Evolutionary conservation across 2,888 invertebrate genomes (phyloP).

Genomic region (Eledone cirrhosa): DNA sequence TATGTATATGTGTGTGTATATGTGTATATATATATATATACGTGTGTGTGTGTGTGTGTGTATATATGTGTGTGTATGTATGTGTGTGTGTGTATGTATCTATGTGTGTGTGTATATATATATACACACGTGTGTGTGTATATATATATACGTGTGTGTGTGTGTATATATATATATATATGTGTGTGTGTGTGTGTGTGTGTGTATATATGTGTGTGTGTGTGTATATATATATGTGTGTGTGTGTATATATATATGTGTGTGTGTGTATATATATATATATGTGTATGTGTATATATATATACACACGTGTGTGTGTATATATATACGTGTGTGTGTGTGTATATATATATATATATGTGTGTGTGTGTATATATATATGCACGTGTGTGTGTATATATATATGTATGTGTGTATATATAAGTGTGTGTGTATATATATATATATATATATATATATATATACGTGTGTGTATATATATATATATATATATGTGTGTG

Average conservation of each 20-base stretch:
- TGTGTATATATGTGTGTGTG: neutral
- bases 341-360: no score
- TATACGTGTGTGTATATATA: neutral
- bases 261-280: neutral
- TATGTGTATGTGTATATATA: neutral
- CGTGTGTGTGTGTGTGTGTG: neutral
- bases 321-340: no score
- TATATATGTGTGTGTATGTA: neutral
- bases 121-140: neutral
- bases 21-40: neutral
- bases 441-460: no score
- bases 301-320: no score
- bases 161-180: neutral
- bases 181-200: neutral
- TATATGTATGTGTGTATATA: no score
- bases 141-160: neutral
- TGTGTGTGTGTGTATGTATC: neutral
- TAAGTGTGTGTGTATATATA: no score
- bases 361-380: no score
- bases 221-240: neutral
- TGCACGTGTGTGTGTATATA: no score
- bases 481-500: neutral
- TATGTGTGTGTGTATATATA: neutral
- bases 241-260: constrained; percentile 6
- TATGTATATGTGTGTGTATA: neutral